Conservation (phyloP, 2,797 vertebrate species). For the Centroberyx gerrardi region DNA sequence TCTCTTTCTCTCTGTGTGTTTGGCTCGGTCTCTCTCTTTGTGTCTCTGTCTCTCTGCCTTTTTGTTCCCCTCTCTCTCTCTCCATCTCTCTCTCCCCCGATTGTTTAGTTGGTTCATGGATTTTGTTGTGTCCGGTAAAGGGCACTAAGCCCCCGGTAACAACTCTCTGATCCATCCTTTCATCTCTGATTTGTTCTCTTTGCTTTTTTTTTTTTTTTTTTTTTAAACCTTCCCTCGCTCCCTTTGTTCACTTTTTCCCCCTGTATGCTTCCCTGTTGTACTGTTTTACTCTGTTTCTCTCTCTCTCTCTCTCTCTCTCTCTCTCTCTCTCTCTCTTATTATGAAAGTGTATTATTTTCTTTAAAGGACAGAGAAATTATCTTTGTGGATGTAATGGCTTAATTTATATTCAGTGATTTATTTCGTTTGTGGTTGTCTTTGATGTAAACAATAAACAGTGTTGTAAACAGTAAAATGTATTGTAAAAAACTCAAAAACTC, state of each 20-base stretch:
- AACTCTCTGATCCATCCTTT: conserved; percentile 52
- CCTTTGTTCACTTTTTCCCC: conserved; percentile 19
- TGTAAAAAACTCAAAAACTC: no score
- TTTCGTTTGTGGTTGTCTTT: no score
- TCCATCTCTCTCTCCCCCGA: conserved; percentile 46
- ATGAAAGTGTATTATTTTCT: no score
- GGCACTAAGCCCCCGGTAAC: conserved; percentile 37
- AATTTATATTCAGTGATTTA: no score
- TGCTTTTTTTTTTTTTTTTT: background rate
- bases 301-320: background rate
- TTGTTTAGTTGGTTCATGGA: conserved; percentile 55
- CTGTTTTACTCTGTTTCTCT: background rate
- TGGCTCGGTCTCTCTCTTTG: conserved; percentile 39
- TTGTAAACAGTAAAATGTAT: no score
- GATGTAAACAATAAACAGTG: no score
- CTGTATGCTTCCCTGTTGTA: conserved; percentile 3
- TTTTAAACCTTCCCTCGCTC: background rate
- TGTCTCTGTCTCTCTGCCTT: conserved; percentile 44
- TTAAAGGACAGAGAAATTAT: no score
- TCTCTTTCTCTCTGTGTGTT: conserved; percentile 17
- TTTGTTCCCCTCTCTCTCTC: conserved; percentile 36
- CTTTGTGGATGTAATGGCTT: no score
- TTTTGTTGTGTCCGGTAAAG: conserved; percentile 44
- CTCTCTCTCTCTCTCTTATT: no score
- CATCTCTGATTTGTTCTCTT: conserved; percentile 42